phyloP scores from a whole-genome alignment of 2,797 vertebrate species.

The Clangula hyemalis region DNA sequence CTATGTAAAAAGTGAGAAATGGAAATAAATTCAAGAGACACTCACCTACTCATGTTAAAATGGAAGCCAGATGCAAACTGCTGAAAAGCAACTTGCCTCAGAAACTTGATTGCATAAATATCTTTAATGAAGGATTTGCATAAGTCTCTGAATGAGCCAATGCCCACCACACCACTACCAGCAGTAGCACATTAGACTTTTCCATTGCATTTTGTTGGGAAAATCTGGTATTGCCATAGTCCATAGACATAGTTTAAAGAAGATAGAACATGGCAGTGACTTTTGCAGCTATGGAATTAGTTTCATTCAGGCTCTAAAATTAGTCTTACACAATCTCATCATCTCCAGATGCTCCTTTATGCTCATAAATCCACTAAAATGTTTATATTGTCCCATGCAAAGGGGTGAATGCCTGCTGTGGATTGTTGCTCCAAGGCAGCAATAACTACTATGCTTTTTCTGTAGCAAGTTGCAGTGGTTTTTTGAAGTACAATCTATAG shows the following conservation, averaged over 20 bases:
- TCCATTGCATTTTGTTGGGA: background rate
- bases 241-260: background rate
- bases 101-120: constrained; percentile 18
- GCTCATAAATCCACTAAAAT: constrained; percentile 61
- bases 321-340: constrained; percentile 68
- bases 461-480: constrained; percentile 42
- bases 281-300: constrained; percentile 28
- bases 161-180: background rate
- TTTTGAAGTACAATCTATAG: constrained; percentile 64
- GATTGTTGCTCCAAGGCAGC: constrained; percentile 58
- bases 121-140: constrained; percentile 21
- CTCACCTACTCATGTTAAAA: constrained; percentile 46
- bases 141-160: background rate
- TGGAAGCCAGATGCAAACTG: constrained; percentile 51
- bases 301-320: constrained; percentile 60
- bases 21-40: constrained; percentile 44
- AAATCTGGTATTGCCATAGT: constrained; percentile 1
- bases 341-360: constrained; percentile 68
- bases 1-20: constrained; percentile 22
- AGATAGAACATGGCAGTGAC: background rate
- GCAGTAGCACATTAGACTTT: background rate
- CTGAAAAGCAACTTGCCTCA: constrained; percentile 44
- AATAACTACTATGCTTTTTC: constrained; percentile 61
- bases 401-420: constrained; percentile 39
- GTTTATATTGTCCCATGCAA: constrained; percentile 64